Evolutionary conservation across 2,113 vertebrate genomes (phyloP), one percentile per base, ranked within the genome.

Genomic region (Pterocles gutturalis): DNA sequence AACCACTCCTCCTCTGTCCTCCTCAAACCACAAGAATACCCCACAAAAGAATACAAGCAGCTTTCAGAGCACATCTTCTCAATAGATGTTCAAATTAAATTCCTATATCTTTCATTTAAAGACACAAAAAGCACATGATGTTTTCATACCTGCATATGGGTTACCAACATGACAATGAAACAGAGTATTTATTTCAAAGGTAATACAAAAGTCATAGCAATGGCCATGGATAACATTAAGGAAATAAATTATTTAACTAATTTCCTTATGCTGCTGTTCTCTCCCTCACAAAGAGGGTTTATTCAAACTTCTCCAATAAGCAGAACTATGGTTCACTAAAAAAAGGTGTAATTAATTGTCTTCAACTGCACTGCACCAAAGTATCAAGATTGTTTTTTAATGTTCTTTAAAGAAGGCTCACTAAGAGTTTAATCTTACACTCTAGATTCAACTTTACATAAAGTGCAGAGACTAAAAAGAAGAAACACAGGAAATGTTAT

Each of bases 241-340:
- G n/a, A 88, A 90, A 85, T 57, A 38, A 41, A 41, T 41, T 1
- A 31, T 7, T 3, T 65, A 33, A 51, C 7, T 49, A 41, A 71
- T 79, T 82, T 89, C 48, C 70, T 87, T 29, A 87, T n/a, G 29
- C 21, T 79, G 25, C 34, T 90, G 25, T 55, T 79, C 41, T 66
- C 41, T 66, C 92, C 16, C 43, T 71, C 43, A 51, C 43, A 51
- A 75, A 81, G 12, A 76, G 7, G 20, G 12, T 62, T 82, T 78
- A 67, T 33, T 75, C 17, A 20, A 78, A 54, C 10, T 67, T 69
- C 36, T 45, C 21, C 61, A 79, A 51, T 45, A 54, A 91, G 51
- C 0, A 83, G 18, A 80, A 75, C 13, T 85, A 34, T 0, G 0
- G 28, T 46, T 64, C 4, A 5, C 33, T 64, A 72, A 61, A 31